Evolutionary conservation across 2,113 vertebrate genomes (phyloP).

Genomic region (Spea multiplicata): DNA sequence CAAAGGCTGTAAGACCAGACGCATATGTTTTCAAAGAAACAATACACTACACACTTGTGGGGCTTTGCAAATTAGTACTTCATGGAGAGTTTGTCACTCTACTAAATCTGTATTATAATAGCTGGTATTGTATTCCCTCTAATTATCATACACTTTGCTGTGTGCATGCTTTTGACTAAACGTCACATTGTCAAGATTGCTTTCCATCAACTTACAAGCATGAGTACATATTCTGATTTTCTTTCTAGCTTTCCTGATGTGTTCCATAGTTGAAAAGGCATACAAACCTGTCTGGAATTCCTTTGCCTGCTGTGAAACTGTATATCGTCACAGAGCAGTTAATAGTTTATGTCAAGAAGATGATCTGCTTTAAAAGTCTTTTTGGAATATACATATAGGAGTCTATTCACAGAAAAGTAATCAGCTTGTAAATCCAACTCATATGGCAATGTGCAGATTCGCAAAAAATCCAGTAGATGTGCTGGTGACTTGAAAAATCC

Average conservation of each 20-base stretch:
- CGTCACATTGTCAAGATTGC: slow-evolving; percentile 34
- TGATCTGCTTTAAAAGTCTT: neutral
- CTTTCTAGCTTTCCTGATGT: slow-evolving; percentile 24
- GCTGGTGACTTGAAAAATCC: no score
- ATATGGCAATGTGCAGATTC: no score
- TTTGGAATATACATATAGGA: no score
- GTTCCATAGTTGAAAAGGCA: slow-evolving; percentile 25
- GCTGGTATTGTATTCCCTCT: slow-evolving; percentile 32
- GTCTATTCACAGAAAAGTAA: no score
- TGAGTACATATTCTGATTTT: slow-evolving; percentile 21
- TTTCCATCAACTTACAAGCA: slow-evolving; percentile 39
- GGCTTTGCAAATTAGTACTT: slow-evolving; percentile 23
- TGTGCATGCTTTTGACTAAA: slow-evolving; percentile 13
- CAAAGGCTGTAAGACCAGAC: neutral
- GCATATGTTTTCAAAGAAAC: slow-evolving; percentile 31
- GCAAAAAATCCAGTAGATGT: no score
- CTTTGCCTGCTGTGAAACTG: slow-evolving; percentile 11
- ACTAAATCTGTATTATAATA: slow-evolving; percentile 22
- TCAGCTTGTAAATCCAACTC: no score
- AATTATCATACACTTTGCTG: slow-evolving; percentile 28
- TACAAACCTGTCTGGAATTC: slow-evolving; percentile 6
- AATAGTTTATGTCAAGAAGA: slow-evolving; percentile 24
- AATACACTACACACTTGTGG: slow-evolving; percentile 5
- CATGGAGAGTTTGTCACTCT: slow-evolving; percentile 29
- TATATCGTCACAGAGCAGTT: slow-evolving; percentile 5